Conservation (phyloP, 2,888 invertebrate genomes). For the Rapana venosa region DNA sequence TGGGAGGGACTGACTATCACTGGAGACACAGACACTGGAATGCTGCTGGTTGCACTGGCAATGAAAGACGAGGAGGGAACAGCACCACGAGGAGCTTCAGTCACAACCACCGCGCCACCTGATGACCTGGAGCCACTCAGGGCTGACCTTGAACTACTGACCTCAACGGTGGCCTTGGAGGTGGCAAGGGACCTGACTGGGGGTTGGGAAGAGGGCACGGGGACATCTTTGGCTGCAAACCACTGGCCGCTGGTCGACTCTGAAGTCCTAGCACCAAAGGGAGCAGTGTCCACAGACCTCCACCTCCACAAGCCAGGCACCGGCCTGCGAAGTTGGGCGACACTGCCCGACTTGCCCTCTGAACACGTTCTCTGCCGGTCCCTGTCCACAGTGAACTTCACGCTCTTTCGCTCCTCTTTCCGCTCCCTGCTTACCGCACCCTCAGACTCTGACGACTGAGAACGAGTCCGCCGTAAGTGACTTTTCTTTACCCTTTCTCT, state of each 20-base stretch:
- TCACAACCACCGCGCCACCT: not conserved
- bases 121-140: not conserved
- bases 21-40: constrained; percentile 14
- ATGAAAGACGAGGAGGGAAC: constrained; percentile 14
- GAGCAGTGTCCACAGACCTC: not conserved
- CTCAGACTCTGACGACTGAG: constrained; percentile 10
- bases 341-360: not conserved
- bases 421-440: not conserved
- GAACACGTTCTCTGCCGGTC: not conserved
- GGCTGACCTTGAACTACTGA: constrained; percentile 12
- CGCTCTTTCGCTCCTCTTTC: constrained; percentile 19
- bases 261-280: not conserved
- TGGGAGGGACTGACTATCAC: not conserved
- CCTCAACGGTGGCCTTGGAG: not conserved
- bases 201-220: not conserved
- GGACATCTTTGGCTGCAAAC: constrained; percentile 23
- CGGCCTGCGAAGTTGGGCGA: not conserved
- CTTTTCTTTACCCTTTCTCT: not conserved
- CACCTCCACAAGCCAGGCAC: not conserved
- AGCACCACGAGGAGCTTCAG: not conserved
- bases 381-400: constrained; percentile 8
- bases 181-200: not conserved
- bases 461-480: not conserved
- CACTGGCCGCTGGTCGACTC: not conserved
- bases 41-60: constrained; percentile 37